These are phyloP conservation scores for Cryptosula pallasiana DNA, from an alignment of 2,888 invertebrate species.

Conservation along the genomic window DNA sequence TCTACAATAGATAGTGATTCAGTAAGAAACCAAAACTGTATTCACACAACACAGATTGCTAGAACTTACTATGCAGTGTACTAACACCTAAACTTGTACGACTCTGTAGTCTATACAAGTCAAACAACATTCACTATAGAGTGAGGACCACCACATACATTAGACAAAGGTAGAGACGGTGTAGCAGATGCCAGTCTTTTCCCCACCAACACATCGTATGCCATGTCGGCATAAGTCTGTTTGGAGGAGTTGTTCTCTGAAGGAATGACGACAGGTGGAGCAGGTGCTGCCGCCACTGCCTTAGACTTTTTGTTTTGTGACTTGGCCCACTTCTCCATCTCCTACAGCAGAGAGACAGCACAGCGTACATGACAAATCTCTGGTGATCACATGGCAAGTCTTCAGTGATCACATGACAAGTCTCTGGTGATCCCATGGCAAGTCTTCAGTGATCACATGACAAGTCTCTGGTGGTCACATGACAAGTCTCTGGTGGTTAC, in stretches of 20 bases:
- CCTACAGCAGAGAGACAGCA: slow-evolving; percentile 54
- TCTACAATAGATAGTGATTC: slow-evolving; percentile 10
- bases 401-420: background rate
- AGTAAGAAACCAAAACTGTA: too few relatives aligned
- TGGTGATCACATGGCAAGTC: background rate
- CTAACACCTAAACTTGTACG: too few relatives aligned
- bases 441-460: too few relatives aligned
- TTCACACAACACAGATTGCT: too few relatives aligned
- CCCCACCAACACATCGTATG: slow-evolving; percentile 24
- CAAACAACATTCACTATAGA: too few relatives aligned
- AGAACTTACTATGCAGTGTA: too few relatives aligned
- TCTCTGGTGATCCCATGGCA: too few relatives aligned
- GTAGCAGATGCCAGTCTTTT: background rate
- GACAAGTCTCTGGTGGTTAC: too few relatives aligned
- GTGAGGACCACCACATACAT: slow-evolving; percentile 4
- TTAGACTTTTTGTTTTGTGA: slow-evolving; percentile 80
- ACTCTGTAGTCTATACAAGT: too few relatives aligned
- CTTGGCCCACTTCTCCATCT: slow-evolving; percentile 93
- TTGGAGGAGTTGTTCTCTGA: background rate
- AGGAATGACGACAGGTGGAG: background rate
- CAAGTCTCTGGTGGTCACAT: too few relatives aligned
- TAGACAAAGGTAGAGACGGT: background rate
- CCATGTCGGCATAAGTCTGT: slow-evolving; percentile 17
- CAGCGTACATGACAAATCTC: too few relatives aligned
- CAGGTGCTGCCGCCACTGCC: slow-evolving; percentile 19